A percentile compares a stretch with the other conserved stretches of the same genome.
phyloP scores from a whole-genome alignment of 2,888 invertebrate genomes.

The Leptinotarsa rubiginosa region DNA sequence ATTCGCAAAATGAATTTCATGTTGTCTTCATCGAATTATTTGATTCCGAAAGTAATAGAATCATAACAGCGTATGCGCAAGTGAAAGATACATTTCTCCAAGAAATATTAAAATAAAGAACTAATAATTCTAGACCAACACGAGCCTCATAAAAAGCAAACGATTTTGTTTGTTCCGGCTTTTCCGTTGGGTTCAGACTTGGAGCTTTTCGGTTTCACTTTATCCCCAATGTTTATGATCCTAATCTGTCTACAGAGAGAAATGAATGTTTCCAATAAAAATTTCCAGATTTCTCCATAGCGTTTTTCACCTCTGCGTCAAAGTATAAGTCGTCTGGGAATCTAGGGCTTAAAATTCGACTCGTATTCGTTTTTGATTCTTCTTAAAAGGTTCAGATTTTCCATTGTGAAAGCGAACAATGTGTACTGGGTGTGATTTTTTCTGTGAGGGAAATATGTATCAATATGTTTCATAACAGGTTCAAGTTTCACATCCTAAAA shows the following conservation, averaged over 20 bases:
- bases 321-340: not conserved
- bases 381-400: not conserved
- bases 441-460: too few relatives aligned
- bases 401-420: too few relatives aligned
- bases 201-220: constrained; percentile 11
- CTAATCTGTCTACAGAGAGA: constrained; percentile 3
- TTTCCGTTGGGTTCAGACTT: constrained; percentile 13
- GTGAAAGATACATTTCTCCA: not conserved
- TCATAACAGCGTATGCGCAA: not conserved
- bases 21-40: too few relatives aligned
- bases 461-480: too few relatives aligned
- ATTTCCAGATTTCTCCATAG: not conserved
- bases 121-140: constrained; percentile 19
- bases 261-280: constrained; percentile 7
- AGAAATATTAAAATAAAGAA: not conserved
- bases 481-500: too few relatives aligned
- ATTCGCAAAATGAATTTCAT: too few relatives aligned
- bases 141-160: constrained; percentile 18
- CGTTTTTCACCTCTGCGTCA: not conserved
- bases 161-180: constrained; percentile 21
- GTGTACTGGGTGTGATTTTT: too few relatives aligned
- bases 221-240: constrained; percentile 10
- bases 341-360: not conserved
- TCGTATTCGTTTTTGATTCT: not conserved
- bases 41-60: not conserved